Evolutionary conservation across 30 jellyfish, hydroid and myxozoan genomes (phyloP).

Genomic region (Aurelia aurita complex sp. Pacific): DNA sequence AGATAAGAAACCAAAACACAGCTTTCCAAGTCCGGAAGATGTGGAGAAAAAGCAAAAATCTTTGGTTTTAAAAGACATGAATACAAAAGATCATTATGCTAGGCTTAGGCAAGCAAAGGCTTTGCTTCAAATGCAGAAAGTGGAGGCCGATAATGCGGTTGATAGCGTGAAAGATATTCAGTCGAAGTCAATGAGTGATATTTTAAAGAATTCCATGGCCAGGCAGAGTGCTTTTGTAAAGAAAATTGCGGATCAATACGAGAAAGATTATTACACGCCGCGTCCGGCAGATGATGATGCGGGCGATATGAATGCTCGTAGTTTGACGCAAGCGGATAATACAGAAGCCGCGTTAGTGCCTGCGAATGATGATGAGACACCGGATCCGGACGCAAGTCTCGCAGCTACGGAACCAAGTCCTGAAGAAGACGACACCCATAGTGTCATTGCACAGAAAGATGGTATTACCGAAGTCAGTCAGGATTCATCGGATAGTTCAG

Average conservation of each 20-base stretch:
- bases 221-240: conserved; percentile 69
- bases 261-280: conserved; percentile 47
- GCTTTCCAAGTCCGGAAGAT: conserved; percentile 21
- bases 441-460: conserved; percentile 40
- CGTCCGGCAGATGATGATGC: conserved; percentile 5
- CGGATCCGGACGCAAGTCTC: not conserved
- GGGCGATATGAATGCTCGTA: conserved; percentile 6
- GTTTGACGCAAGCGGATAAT: not conserved
- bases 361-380: not conserved
- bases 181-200: conserved; percentile 37
- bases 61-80: conserved; percentile 48
- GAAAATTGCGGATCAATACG: conserved; percentile 56
- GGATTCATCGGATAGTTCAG: conserved; percentile 37
- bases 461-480: conserved; percentile 38
- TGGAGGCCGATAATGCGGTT: conserved; percentile 71
- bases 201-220: conserved; percentile 53
- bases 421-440: conserved; percentile 21
- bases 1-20: not conserved
- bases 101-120: conserved; percentile 67
- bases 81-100: conserved; percentile 36
- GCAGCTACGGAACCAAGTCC: not conserved
- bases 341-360: conserved; percentile 24
- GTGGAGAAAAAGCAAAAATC: conserved; percentile 19
- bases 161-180: conserved; percentile 62
- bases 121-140: conserved; percentile 63